Conservation (phyloP, 1,140 invertebrate species). For the Drosophila lacertosa region DNA sequence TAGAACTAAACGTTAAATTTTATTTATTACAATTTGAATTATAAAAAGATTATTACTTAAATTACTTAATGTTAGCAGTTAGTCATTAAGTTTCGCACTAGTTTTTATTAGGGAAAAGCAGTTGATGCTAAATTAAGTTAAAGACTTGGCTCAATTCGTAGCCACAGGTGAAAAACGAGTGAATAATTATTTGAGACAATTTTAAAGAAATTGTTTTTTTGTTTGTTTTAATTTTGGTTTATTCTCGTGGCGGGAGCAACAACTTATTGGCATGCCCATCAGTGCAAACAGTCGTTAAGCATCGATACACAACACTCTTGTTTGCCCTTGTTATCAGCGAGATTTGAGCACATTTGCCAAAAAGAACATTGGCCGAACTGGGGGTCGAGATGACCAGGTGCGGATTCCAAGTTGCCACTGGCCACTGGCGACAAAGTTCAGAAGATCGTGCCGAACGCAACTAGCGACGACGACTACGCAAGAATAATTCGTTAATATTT, state of each 20-base stretch:
- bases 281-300: background rate
- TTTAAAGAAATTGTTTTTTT: too few relatives aligned
- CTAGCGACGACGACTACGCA: background rate
- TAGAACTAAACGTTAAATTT: too few relatives aligned
- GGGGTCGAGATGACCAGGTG: slow-evolving; percentile 7
- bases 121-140: too few relatives aligned
- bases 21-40: too few relatives aligned
- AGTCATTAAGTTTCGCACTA: too few relatives aligned
- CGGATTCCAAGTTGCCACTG: background rate
- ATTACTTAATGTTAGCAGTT: too few relatives aligned
- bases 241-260: background rate
- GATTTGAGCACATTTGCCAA: background rate
- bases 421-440: background rate
- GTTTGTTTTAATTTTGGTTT: background rate
- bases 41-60: too few relatives aligned
- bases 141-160: too few relatives aligned
- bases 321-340: slow-evolving; percentile 25
- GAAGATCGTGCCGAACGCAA: slow-evolving; percentile 5
- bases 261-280: background rate
- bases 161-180: too few relatives aligned
- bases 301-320: background rate
- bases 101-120: too few relatives aligned
- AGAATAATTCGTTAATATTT: background rate
- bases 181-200: too few relatives aligned
- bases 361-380: background rate